phyloP scores from a whole-genome alignment of 2,888 invertebrate species.

The Copidosoma aretas region DNA sequence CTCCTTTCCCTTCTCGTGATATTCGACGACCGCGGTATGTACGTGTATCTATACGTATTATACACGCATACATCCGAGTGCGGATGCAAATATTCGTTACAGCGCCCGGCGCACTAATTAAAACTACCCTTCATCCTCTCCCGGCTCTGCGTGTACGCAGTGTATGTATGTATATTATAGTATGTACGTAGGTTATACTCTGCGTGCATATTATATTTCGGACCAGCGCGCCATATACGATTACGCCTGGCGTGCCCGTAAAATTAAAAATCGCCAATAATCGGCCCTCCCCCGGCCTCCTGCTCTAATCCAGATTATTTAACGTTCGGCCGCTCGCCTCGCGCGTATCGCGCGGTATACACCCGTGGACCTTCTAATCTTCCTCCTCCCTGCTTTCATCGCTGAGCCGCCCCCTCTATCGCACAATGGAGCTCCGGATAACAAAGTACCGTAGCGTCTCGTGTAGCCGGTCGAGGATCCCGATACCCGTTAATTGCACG shows the following conservation, averaged over 20 bases:
- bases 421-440: not conserved
- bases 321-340: constrained; percentile 17
- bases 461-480: too few species aligned
- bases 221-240: not conserved
- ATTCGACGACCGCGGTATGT: constrained; percentile 7
- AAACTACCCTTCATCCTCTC: constrained; percentile 16
- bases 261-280: constrained; percentile 18
- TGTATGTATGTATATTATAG: too few species aligned
- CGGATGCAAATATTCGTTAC: constrained; percentile 35
- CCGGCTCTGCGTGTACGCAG: not conserved
- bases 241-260: not conserved
- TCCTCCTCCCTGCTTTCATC: not conserved
- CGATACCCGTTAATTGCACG: too few species aligned
- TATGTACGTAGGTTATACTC: too few species aligned
- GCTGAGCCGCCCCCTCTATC: not conserved
- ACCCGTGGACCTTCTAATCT: too few species aligned
- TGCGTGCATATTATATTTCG: not conserved
- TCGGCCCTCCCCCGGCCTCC: constrained; percentile 4
- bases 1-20: too few species aligned
- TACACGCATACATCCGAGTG: constrained; percentile 4
- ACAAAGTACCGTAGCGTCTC: too few species aligned
- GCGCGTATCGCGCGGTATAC: too few species aligned
- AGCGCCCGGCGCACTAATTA: constrained; percentile 19
- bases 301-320: constrained; percentile 19
- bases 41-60: too few species aligned